Evolutionary conservation across 2,797 vertebrate species (phyloP).

Genomic region (Craterocephalus amniculus): DNA sequence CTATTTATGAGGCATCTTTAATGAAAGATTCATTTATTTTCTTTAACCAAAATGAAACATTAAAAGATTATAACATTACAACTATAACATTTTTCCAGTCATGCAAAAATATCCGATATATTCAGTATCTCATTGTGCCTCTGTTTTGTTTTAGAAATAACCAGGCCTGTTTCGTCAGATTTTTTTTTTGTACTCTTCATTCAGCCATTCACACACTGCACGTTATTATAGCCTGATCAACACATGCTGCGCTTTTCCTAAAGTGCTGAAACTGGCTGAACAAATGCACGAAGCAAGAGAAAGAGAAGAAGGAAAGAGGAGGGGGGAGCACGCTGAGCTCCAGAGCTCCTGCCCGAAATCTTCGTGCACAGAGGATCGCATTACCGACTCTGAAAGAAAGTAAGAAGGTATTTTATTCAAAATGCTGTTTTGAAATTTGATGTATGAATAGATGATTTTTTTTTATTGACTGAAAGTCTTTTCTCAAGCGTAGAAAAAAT

Average conservation of each 20-base stretch:
- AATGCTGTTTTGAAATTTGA: background rate
- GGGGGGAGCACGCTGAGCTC: conserved; percentile 42
- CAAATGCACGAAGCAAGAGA: conserved; percentile 64
- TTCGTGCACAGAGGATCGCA: conserved; percentile 68
- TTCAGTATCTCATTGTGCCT: conserved; percentile 21
- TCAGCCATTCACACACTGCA: conserved; percentile 69
- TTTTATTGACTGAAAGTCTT: background rate
- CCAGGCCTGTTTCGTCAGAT: conserved; percentile 49
- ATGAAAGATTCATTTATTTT: background rate
- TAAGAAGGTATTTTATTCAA: conserved; percentile 40
- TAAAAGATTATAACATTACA: background rate
- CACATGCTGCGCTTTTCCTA: conserved; percentile 72
- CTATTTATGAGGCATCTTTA: background rate
- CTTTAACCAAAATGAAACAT: background rate
- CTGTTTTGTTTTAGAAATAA: conserved; percentile 49
- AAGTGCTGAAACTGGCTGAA: conserved; percentile 66
- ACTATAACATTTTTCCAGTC: background rate
- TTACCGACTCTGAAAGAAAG: conserved; percentile 70
- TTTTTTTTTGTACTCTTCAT: conserved; percentile 55
- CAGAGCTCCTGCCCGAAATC: conserved; percentile 64
- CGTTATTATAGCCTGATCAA: conserved; percentile 74
- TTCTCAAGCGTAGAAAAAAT: background rate
- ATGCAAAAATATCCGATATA: conserved; percentile 5
- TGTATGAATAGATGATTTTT: too few species aligned
- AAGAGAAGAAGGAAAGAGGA: conserved; percentile 47